Base-by-base conservation (phyloP, 2,888 invertebrate species). In the Leucophenga maculata region DNA sequence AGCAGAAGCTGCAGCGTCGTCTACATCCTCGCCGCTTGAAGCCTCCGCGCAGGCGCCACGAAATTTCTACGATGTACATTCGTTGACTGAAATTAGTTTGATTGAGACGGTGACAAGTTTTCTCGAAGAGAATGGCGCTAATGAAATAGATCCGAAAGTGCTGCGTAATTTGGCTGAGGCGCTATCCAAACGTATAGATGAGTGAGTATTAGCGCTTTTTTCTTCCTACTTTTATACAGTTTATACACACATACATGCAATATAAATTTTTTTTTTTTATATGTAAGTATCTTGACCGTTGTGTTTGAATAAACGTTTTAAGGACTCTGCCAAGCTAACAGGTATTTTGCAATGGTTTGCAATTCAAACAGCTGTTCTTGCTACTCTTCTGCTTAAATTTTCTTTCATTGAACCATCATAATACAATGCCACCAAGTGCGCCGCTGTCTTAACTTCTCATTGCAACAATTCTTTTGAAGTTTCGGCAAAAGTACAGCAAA, bases 61-160 rank as follows among this genome's bases (percentile, higher is more conserved):
- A 9, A 80, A 80, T 64, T 31, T 59, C 6, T 69, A 50, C 16
- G 72, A 72, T 67, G 71, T 54, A 16, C 71, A 69, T 69, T 85
- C 85, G 71, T 69, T 81, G 68, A 74, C 73, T 67, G 86, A 84
- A 70, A 78, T 86, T 39, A 73, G 83, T 2, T 67, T 86, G 2
- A 82, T 86, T 11, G 81, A 85, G 65, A 86, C 83, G 26, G 82
- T 86, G 69, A 83, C 86, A 13, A 85, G 81, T 70, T 87, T 86
- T 32, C 72, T 86, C 55, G 85, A 83, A 39, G 87, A 81, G 48
- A 79, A 86, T 68, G 83, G 86, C 6, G 84, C 81, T 13, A 75
- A 77, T 20, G 80, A 83, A 22, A 72, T 87, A 1, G 86, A 85
- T 66, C 79, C 79, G 14, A 76, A 72, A 14, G 75, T 82, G 2